Evolutionary conservation across 2,113 vertebrate species (phyloP), one percentile per base, ranked within the genome.

Genomic region (Orientallactaga bullata): DNA sequence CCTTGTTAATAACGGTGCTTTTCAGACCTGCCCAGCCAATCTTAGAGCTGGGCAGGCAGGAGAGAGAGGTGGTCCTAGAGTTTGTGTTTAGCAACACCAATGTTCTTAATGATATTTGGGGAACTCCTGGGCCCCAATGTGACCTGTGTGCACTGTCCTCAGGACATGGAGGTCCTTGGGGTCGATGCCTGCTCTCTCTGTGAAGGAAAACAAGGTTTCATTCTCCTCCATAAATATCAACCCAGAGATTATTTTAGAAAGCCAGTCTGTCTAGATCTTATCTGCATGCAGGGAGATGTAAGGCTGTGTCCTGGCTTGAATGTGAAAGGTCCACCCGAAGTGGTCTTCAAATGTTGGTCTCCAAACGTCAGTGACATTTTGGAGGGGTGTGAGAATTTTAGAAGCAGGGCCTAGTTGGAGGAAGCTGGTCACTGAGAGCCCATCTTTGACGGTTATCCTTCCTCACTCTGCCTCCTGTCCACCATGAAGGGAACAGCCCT

Each of bases 201-300:
- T 12, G 55, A 65, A 63, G 32, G 76, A 42, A 83, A 72, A 73
- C 21, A 66, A 76, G 35, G 37, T 69, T 94, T 95, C n/a, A 73
- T 76, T 58, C 77, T 35, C 80, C 30, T n/a, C 55, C 9, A 24
- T 66, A 83, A 89, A 89, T 15, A 87, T 68, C 61, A 37, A 80
- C 55, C 8, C 47, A 61, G 76, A 90, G 73, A 47, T 71, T 26
- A 24, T 73, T 66, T 76, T 11, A 68, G 74, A 55, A 88, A 66
- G 81, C 51, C 26, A 32, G 1, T 73, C 82, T 37, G 55, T 73
- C 80, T 16, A 66, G 82, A 55, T 51, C 30, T 20, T 26, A 10
- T 3, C 0, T 66, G 37, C 8, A 30, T 0, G 20, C 63, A 58
- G 77, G 35, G 16, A 32, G 42, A 58, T 28, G 12, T 23, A 51